Evolutionary conservation across 2,113 vertebrate genomes (phyloP), one percentile per base, ranked within the genome.

Genomic region (Mesembrinibis cayennensis): DNA sequence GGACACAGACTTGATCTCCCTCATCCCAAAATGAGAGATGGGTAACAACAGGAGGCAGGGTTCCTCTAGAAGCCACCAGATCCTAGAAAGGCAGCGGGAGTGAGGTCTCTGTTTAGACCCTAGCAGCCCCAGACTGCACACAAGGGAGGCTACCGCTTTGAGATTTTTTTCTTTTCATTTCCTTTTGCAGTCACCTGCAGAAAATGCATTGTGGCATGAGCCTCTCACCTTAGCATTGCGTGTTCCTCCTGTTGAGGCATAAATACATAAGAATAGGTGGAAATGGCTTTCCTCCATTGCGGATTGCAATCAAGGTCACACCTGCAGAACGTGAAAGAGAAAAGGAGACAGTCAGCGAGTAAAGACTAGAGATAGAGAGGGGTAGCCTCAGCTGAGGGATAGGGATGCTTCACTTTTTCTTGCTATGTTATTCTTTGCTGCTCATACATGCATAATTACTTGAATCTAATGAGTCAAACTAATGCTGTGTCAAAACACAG

Each of bases 141-240:
- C 6, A 62, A 62, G 34, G 8, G 11, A 45, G 22, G 0, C 3
- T 62, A 20, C 7, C 0, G 0, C 23, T 72, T 40, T 34, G 18
- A 44, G 15, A 30, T 36, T 55, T 47, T 47, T 44, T 49, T 42
- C 34, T 82, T 71, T 87, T 53, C 17, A 9, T n/a, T 42, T 73
- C 16, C 21, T 93, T 61, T 40, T 38, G 20, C 12, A n/a, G 36
- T 16, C 13, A 30, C 49, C 13, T 81, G n/a, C 16, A 65, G 47
- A 67, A 94, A 82, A 72, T 20, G 20, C 15, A 5, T 13, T 13
- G 1, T 27, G 65, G 25, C 61, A 53, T 18, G 44, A 79, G 32
- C 42, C 17, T 69, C 50, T 62, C 7, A 0, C 5, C 0, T 23
- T 12, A 56, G 16, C 2, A 5, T 32, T 47, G 10, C 1, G 0